These are phyloP conservation scores for Anguilla rostrata DNA, from an alignment of 2,113 vertebrate genomes.

Conservation along the genomic window DNA sequence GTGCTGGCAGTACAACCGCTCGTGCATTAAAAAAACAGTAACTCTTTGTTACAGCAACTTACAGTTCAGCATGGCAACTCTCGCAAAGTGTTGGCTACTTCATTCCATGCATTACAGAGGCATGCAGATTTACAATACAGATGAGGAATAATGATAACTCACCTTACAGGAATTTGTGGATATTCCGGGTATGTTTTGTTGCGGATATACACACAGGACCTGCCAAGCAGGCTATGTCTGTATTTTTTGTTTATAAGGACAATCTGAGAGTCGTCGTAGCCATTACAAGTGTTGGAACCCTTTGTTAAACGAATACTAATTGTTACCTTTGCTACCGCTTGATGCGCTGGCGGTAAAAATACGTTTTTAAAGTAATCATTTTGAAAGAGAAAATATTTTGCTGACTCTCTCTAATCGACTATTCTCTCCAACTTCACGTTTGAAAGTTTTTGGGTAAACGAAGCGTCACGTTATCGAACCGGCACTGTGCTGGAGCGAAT, in stretches of 20 bases:
- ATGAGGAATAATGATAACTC: neutral
- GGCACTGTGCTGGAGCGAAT: no score
- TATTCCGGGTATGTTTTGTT: neutral
- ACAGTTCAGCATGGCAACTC: neutral
- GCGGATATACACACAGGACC: neutral
- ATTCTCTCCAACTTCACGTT: neutral
- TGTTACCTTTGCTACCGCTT: slow-evolving; percentile 4
- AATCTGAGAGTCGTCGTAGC: neutral
- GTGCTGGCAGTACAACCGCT: no score
- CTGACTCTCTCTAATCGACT: neutral
- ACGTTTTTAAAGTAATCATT: slow-evolving; percentile 19
- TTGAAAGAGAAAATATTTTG: neutral
- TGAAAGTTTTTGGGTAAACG: neutral
- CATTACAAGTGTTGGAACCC: neutral
- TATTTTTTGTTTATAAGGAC: slow-evolving; percentile 4
- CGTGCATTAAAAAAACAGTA: neutral
- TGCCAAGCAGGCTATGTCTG: neutral
- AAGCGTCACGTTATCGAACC: neutral
- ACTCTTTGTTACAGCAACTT: neutral
- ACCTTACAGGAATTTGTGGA: neutral
- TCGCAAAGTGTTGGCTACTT: no score
- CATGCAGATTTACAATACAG: neutral
- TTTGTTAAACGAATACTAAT: neutral
- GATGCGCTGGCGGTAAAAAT: slow-evolving; percentile 13
- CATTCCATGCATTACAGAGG: neutral